Conservation (phyloP, 2,113 vertebrate genomes). For the Gobius niger region DNA sequence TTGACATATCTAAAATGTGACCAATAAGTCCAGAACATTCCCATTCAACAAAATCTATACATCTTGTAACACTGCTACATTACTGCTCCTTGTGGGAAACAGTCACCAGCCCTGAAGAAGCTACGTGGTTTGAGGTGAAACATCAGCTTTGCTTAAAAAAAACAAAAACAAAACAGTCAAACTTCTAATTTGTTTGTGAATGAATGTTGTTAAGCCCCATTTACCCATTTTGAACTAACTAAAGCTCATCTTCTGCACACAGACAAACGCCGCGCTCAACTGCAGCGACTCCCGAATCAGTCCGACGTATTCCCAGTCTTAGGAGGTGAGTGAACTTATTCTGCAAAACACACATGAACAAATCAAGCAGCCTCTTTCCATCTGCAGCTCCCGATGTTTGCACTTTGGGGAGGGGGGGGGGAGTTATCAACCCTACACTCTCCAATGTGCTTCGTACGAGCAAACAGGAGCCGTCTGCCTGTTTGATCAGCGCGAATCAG, state of each 20-base stretch:
- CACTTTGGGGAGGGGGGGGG: not conserved
- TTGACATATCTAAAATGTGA: too few species aligned
- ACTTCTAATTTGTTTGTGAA: not conserved
- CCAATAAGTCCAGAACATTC: too few species aligned
- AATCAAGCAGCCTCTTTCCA: constrained; percentile 9
- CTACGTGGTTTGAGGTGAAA: too few species aligned
- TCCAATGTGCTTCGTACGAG: not conserved
- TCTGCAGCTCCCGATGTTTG: constrained; percentile 3
- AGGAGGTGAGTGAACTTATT: constrained; percentile 6
- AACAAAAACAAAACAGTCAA: not conserved
- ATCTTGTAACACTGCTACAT: too few species aligned
- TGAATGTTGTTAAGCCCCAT: too few species aligned
- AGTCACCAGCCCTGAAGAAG: too few species aligned
- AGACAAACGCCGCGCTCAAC: not conserved
- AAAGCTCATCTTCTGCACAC: not conserved
- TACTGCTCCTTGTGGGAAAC: too few species aligned
- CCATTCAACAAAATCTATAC: too few species aligned
- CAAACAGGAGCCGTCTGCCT: constrained; percentile 10
- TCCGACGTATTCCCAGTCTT: not conserved
- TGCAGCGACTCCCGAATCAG: not conserved
- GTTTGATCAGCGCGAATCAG: constrained; percentile 7
- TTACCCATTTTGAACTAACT: not conserved
- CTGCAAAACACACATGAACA: constrained; percentile 7
- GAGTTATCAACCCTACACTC: constrained; percentile 8
- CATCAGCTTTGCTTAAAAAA: too few species aligned